These are phyloP conservation scores for Clanis bilineata DNA, from an alignment of 2,888 invertebrate species.

Conservation along the genomic window DNA sequence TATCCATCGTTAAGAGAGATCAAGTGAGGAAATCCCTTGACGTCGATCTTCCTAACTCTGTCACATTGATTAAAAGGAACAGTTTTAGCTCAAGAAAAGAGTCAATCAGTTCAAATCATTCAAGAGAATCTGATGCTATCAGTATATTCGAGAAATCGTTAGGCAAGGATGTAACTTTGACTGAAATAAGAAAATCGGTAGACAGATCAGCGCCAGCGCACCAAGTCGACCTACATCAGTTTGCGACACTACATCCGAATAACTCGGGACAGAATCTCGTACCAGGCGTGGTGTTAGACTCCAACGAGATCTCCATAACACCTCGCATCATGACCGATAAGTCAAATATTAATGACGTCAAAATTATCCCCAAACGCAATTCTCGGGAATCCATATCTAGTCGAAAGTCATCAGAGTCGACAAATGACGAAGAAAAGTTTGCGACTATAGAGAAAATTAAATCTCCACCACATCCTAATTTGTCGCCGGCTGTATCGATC, in stretches of 20 bases:
- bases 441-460: conserved; percentile 63
- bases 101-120: conserved; percentile 75
- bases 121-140: conserved; percentile 73
- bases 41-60: conserved; percentile 73
- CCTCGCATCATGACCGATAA: conserved; percentile 58
- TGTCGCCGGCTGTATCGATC: conserved; percentile 50
- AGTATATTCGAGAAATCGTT: conserved; percentile 77
- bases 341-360: conserved; percentile 45
- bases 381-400: conserved; percentile 59
- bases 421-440: conserved; percentile 60
- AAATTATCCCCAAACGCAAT: conserved; percentile 57
- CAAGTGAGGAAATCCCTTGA: conserved; percentile 73
- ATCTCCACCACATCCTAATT: conserved; percentile 51
- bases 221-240: conserved; percentile 66
- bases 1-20: conserved; percentile 77
- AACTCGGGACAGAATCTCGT: conserved; percentile 49
- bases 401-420: conserved; percentile 64
- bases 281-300: conserved; percentile 57
- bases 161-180: conserved; percentile 76
- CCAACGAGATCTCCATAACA: conserved; percentile 71
- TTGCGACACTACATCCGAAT: conserved; percentile 65
- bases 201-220: conserved; percentile 59
- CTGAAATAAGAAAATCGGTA: conserved; percentile 75
- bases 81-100: conserved; percentile 73
- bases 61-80: conserved; percentile 75